Evolutionary conservation across 2,113 vertebrate species (phyloP).

Genomic region (Chlamydotis undulata): DNA sequence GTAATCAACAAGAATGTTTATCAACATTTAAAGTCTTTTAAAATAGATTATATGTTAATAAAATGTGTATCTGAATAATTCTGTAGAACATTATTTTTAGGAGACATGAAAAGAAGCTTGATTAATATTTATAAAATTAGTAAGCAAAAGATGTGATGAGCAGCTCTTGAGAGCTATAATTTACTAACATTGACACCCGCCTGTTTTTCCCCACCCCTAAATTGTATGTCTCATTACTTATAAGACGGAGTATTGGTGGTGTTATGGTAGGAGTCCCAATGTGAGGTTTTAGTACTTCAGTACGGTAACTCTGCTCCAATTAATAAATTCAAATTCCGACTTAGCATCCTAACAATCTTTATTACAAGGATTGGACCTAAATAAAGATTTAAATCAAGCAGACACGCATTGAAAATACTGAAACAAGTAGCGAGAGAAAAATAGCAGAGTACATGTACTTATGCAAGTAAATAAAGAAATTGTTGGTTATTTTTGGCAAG

Average conservation of each 20-base stretch:
- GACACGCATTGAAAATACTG: neutral
- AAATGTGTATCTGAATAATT: neutral
- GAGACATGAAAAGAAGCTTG: neutral
- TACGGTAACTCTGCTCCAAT: neutral
- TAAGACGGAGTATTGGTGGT: neutral
- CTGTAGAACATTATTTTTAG: neutral
- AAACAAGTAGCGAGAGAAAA: conserved; percentile 1
- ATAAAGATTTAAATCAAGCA: neutral
- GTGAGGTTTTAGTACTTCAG: neutral
- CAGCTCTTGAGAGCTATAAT: neutral
- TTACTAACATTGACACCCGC: neutral
- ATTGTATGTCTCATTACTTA: neutral
- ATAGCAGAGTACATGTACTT: conserved; percentile 16
- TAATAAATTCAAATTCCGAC: neutral
- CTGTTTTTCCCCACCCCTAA: neutral
- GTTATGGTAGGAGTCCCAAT: neutral
- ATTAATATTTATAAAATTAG: conserved; percentile 29
- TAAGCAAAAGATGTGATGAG: neutral
- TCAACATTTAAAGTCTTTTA: neutral
- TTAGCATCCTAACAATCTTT: neutral
- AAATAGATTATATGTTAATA: neutral
- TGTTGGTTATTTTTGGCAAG: conserved; percentile 39
- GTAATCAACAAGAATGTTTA: neutral
- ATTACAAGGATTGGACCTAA: neutral
- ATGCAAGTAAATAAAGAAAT: conserved; percentile 46